Evolutionary conservation across 64 coral and sea anemone genomes (phyloP), one percentile per base, ranked within the genome.

Genomic region (Hydrozoanthus tunicans): DNA sequence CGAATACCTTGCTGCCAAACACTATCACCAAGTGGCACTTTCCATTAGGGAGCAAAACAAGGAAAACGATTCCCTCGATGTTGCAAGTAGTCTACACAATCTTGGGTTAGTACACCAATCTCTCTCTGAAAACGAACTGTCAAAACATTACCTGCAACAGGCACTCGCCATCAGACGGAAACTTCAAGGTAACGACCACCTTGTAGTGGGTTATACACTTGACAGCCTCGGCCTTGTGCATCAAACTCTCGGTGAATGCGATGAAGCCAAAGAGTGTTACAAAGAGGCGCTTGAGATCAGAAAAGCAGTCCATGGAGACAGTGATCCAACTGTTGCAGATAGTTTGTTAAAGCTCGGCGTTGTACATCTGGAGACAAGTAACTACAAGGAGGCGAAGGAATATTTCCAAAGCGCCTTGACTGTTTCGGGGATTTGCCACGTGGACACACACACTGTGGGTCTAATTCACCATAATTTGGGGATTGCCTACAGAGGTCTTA

Each of bases 71-170:
- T 70, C 68, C 7, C 84, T 88, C 54, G 84, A 62, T 13, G 9
- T 88, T 60, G 84, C 84, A 4, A 75, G 56, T 56, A 88, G 84
- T 88, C 69, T 88, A 75, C 84, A 88, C 68, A 88, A 88, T 54
- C 84, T 88, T 3, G 84, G 84, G 55, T 70, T 88, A 56, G 84
- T 88, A 15, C 26, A 88, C 56, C 84, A 88, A 26, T 59, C 23
- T 25, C 84, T 88, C 7, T 24, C 24, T 59, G 84, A 88, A 8
- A 56, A 88, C 68, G 69, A 74, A 25, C 13, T 43, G 5, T 56
- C 84, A 43, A 88, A 53, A 59, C 24, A 75, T 26, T 88, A 60
- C 51, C 70, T 88, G 1, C 53, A 71, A 24, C 84, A 25, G 5
- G 84, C 84, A 71, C 67, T 88, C 1, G 15, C 54, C 57, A 51